These are phyloP conservation scores for Phrynosoma blainvillii DNA, from an alignment of 2,113 vertebrate genomes.

Conservation along the genomic window DNA sequence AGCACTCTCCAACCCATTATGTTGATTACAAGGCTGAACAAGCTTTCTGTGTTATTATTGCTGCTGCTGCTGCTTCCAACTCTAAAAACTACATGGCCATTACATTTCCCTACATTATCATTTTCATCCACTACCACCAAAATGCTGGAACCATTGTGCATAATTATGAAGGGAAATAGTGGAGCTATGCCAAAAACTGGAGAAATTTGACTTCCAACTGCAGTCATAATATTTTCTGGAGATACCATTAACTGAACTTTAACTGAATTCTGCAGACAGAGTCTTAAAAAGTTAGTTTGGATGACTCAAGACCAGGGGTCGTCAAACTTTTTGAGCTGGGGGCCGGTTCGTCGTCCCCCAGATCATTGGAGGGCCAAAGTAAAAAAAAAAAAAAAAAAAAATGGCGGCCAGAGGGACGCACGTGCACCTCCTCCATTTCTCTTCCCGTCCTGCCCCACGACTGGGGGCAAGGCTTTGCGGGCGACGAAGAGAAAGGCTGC, in stretches of 20 bases:
- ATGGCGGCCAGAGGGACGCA: too few relatives aligned
- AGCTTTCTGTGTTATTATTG: neutral
- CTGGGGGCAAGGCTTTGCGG: too few relatives aligned
- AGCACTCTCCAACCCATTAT: neutral
- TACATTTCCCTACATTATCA: rapidly evolving
- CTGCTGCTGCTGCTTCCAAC: neutral
- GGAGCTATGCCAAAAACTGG: neutral
- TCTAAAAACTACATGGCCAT: conserved; percentile 12
- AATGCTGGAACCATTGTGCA: conserved; percentile 22
- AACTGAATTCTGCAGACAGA: neutral
- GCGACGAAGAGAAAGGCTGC: too few relatives aligned
- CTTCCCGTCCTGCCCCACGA: too few relatives aligned
- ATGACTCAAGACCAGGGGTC: too few relatives aligned
- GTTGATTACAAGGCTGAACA: neutral
- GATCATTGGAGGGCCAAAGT: too few relatives aligned
- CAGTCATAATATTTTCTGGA: neutral
- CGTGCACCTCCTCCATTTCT: too few relatives aligned
- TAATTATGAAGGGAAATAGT: conserved; percentile 39
- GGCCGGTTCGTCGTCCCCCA: too few relatives aligned
- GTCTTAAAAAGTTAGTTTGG: neutral
- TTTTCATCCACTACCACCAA: conserved; percentile 26
- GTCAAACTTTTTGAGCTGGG: too few relatives aligned
- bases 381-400: too few relatives aligned
- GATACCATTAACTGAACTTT: neutral
- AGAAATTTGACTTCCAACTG: neutral